Conservation (phyloP, 1,140 invertebrate species). For the Bombus turneri region DNA sequence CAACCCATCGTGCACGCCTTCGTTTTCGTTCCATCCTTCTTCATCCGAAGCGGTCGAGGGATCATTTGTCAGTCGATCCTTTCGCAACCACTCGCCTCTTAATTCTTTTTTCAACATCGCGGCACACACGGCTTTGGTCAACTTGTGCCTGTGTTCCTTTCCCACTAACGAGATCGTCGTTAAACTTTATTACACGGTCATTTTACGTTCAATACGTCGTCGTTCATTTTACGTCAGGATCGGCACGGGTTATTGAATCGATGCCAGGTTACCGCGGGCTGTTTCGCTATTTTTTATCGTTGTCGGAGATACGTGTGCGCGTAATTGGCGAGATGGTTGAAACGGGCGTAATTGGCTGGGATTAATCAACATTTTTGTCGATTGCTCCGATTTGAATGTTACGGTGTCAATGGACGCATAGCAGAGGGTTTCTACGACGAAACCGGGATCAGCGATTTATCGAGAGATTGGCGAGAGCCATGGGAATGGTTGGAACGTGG, state of each 20-base stretch:
- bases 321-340: not conserved
- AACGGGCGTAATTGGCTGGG: too few species aligned
- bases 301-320: not conserved
- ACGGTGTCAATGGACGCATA: too few species aligned
- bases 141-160: not conserved
- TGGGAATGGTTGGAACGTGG: too few species aligned
- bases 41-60: not conserved
- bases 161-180: constrained; percentile 26
- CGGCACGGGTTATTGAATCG: constrained; percentile 10
- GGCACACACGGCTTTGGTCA: not conserved
- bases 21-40: not conserved
- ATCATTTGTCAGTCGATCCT: constrained; percentile 33
- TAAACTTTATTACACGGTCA: constrained; percentile 31
- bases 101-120: not conserved
- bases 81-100: not conserved
- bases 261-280: not conserved
- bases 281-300: not conserved
- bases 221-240: not conserved
- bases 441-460: too few species aligned
- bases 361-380: not conserved
- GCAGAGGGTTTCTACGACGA: too few species aligned
- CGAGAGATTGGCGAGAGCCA: too few species aligned
- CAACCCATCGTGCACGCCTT: not conserved
- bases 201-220: constrained; percentile 18
- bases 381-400: not conserved